Conservation (phyloP, 2,113 vertebrate genomes). For the Protomyctophum bolini region DNA sequence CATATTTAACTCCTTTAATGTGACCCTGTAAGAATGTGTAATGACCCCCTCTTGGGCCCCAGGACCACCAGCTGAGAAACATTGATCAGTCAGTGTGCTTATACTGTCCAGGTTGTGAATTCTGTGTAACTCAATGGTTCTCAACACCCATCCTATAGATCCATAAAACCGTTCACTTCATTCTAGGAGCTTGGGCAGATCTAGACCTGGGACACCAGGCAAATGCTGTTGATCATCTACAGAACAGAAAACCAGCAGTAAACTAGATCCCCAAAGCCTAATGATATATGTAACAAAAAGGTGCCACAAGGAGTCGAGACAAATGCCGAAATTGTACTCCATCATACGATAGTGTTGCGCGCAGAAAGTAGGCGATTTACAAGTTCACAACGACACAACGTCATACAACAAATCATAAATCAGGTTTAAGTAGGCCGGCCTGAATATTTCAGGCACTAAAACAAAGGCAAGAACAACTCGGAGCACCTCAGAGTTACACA, state of each 20-base stretch:
- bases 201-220: too few species aligned
- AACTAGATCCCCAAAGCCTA: not conserved
- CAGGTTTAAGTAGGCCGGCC: constrained; percentile 16
- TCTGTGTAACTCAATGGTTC: not conserved
- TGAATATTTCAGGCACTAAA: constrained; percentile 64
- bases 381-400: too few species aligned
- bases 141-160: too few species aligned
- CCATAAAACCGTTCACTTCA: too few species aligned
- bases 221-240: too few species aligned
- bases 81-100: constrained; percentile 31
- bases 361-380: too few species aligned
- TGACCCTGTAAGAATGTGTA: not conserved
- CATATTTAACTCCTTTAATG: too few species aligned
- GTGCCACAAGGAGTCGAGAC: constrained; percentile 44
- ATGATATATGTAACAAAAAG: constrained; percentile 33
- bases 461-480: constrained; percentile 54
- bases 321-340: constrained; percentile 25
- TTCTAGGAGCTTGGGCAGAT: too few species aligned
- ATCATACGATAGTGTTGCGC: too few species aligned
- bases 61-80: too few species aligned
- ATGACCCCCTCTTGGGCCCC: not conserved
- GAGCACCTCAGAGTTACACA: constrained; percentile 54
- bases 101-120: constrained; percentile 6
- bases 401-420: too few species aligned
- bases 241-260: too few species aligned